Percentiles rank a stretch among this genome's conserved stretches.
These are phyloP conservation scores for Sceliomorpha sp. DNA, from an alignment of 2,888 invertebrate genomes.

Conservation along the genomic window DNA sequence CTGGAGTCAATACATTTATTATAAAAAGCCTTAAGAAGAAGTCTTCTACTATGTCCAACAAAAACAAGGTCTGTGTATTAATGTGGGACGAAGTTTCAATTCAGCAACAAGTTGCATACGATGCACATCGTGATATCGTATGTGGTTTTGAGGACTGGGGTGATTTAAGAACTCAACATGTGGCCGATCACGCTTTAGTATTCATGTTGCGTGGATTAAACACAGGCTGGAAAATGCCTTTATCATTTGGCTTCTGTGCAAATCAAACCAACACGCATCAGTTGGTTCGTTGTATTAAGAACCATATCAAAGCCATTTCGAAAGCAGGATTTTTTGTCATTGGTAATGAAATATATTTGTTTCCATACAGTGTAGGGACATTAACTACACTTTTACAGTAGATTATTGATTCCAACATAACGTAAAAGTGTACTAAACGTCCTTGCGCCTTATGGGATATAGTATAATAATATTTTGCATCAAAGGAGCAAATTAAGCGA, in stretches of 20 bases:
- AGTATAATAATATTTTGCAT: too few species aligned
- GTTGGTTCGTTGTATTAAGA: not conserved
- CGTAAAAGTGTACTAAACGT: too few species aligned
- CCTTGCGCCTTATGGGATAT: too few species aligned
- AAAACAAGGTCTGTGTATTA: not conserved
- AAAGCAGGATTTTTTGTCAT: not conserved
- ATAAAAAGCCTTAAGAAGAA: too few species aligned
- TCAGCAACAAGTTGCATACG: not conserved
- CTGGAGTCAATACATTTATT: slow-evolving; percentile 1
- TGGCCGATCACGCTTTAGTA: slow-evolving; percentile 9
- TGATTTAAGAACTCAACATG: not conserved
- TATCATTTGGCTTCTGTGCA: slow-evolving; percentile 4
- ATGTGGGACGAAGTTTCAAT: slow-evolving; percentile 11
- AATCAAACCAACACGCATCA: not conserved
- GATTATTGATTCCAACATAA: too few species aligned
- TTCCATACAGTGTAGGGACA: too few species aligned
- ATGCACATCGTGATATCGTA: not conserved
- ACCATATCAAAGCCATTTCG: not conserved
- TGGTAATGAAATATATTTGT: too few species aligned
- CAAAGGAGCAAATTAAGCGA: too few species aligned
- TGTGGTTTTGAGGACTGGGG: slow-evolving; percentile 12
- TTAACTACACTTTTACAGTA: too few species aligned
- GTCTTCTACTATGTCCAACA: too few species aligned
- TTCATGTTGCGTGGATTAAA: slow-evolving; percentile 11
- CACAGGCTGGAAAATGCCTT: slow-evolving; percentile 7